Evolutionary conservation across 2,888 invertebrate species (phyloP).

Genomic region (Dexiosoma caninum): DNA sequence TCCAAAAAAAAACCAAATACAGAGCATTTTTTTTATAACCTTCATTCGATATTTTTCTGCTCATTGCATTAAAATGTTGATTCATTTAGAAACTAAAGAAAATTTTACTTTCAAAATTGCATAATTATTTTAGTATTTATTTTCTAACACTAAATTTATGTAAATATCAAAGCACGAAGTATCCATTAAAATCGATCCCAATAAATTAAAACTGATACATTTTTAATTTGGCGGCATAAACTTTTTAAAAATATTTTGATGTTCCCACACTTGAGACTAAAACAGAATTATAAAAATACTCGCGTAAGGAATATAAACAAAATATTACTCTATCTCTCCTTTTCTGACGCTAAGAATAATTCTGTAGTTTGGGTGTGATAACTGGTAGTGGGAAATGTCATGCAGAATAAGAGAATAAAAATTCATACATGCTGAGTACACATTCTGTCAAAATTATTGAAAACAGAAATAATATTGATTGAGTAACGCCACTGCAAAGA

Average conservation of each 20-base stretch:
- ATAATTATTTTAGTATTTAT: not conserved
- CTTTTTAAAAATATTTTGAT: not conserved
- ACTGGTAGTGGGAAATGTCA: slow-evolving; percentile 32
- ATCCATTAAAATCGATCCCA: slow-evolving; percentile 20
- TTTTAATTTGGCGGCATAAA: slow-evolving; percentile 34
- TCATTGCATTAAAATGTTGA: too few species aligned
- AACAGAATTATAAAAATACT: not conserved
- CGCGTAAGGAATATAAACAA: too few species aligned
- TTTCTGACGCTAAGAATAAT: slow-evolving; percentile 17
- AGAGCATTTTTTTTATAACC: too few species aligned
- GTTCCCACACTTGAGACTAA: not conserved
- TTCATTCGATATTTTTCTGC: too few species aligned
- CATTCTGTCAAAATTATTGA: not conserved
- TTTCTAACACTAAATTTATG: not conserved
- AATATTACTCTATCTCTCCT: too few species aligned
- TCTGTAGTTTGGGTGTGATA: slow-evolving; percentile 5
- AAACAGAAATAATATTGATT: not conserved
- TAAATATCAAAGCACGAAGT: not conserved
- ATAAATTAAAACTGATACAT: slow-evolving; percentile 12
- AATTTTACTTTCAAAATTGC: not conserved
- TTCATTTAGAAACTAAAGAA: too few species aligned
- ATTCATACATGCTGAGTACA: not conserved
- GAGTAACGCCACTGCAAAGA: slow-evolving; percentile 13
- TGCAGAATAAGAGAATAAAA: not conserved
- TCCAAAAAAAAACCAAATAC: not conserved